Evolutionary conservation across 2,888 invertebrate genomes (phyloP).

Genomic region (Octodonta nipae): DNA sequence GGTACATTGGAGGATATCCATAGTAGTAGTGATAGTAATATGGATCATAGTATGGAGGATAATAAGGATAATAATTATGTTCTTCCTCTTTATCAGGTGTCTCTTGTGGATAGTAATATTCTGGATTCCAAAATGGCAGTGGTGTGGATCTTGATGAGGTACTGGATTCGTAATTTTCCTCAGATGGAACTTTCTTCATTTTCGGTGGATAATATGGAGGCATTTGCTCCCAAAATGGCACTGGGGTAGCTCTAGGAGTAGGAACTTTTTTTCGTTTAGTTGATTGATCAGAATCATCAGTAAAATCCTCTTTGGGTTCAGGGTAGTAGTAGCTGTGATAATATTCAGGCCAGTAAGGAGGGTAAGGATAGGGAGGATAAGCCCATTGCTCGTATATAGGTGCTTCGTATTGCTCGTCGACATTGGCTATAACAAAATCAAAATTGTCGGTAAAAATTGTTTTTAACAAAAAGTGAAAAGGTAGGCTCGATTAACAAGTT

Average conservation of each 20-base stretch:
- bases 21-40: slow-evolving; percentile 28
- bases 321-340: slow-evolving; percentile 20
- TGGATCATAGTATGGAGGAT: slow-evolving; percentile 31
- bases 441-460: slow-evolving; percentile 3
- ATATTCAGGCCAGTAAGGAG: slow-evolving; percentile 25
- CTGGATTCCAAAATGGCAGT: slow-evolving; percentile 8
- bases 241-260: slow-evolving; percentile 16
- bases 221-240: slow-evolving; percentile 26
- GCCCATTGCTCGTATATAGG: slow-evolving; percentile 24
- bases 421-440: slow-evolving; percentile 33
- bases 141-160: slow-evolving; percentile 8
- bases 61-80: slow-evolving; percentile 13
- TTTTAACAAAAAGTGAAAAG: too few relatives aligned
- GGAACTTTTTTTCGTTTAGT: slow-evolving; percentile 2
- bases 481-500: slow-evolving; percentile 15
- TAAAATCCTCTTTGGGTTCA: slow-evolving; percentile 8
- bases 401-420: slow-evolving; percentile 26
- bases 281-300: background rate
- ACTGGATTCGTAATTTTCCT: slow-evolving; percentile 11
- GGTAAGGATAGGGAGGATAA: slow-evolving; percentile 24
- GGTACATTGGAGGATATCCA: slow-evolving; percentile 28
- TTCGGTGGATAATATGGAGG: slow-evolving; percentile 17
- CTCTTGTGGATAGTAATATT: slow-evolving; percentile 8
- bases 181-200: slow-evolving; percentile 6
- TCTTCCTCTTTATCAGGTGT: slow-evolving; percentile 11